Evolutionary conservation across 2,888 invertebrate genomes (phyloP).

Genomic region (Melipona bicolor): DNA sequence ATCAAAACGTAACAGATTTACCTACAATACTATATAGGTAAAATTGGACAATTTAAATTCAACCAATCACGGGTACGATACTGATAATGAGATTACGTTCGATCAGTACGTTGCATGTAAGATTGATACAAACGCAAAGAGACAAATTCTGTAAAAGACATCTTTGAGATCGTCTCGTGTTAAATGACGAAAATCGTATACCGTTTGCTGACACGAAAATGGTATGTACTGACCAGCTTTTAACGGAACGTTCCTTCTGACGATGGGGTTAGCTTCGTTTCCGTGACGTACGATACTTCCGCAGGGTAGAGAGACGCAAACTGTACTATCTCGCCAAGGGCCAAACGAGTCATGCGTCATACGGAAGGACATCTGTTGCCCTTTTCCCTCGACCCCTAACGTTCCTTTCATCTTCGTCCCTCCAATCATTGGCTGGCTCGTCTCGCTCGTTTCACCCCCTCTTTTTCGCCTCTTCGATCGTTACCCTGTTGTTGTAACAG

Average conservation of each 20-base stretch:
- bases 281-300: conserved; percentile 52
- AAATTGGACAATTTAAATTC: conserved; percentile 33
- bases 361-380: conserved; percentile 76
- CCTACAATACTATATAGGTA: neutral
- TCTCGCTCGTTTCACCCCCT: conserved; percentile 11
- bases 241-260: conserved; percentile 18
- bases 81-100: conserved; percentile 38
- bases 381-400: conserved; percentile 66
- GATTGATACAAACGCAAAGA: neutral
- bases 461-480: conserved; percentile 14
- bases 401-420: conserved; percentile 17
- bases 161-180: neutral
- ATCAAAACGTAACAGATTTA: neutral
- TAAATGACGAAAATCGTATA: neutral
- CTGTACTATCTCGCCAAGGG: conserved; percentile 65
- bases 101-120: neutral
- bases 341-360: conserved; percentile 72
- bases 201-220: conserved; percentile 6
- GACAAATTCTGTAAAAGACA: neutral
- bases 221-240: conserved; percentile 44
- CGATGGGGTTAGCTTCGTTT: conserved; percentile 25
- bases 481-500: neutral
- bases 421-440: neutral
- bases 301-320: conserved; percentile 61
- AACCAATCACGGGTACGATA: conserved; percentile 26